Evolutionary conservation across 2,888 invertebrate species (phyloP), one percentile per base, ranked within the genome.

Genomic region (Autographa gamma): DNA sequence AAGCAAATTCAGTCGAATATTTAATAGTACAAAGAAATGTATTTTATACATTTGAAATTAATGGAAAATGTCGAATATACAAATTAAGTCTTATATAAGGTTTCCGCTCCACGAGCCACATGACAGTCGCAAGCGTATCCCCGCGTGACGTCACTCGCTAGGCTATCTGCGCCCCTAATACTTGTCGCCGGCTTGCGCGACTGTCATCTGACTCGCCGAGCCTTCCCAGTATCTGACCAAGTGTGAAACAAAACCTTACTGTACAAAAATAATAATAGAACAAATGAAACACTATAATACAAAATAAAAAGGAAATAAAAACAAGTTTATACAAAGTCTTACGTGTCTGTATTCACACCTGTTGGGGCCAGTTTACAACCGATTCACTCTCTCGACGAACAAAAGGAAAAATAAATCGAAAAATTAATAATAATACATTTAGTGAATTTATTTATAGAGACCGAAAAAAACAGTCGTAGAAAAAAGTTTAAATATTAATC

Each of bases 191-290:
- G 9, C 56, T 43, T 25, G 65, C 25, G 31, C 71, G 76, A 72
- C 66, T 77, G 71, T 73, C 71, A 66, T 58, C 68, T 74, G 76
- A 70, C 68, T 19, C 38, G 48, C 66, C 34, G 70, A 62, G 66
- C 65, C 66, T 71, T 68, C 79, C 80, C 81, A 81, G 74, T 80
- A 73, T 69, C 77, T 81, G 88, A 89, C 87, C 84, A 78, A 85
- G 86, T 86, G 89, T 90, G 89, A 92, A 93, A 93, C 90, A 92
- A 93, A 93, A 92, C 89, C 79, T 87, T 88, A 89, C 89, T 91
- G 89, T 92, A 93, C 90, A 93, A 92, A 93, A 92, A 89, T 88
- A 86, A 88, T 89, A 89, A 88, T 80, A 84, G 70, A 87, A 86
- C 84, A 84, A 91, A 89, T 83, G 86, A 88, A 92, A 92, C 90